Base-by-base conservation (phyloP, 64 coral and sea anemone genomes). In the Montipora foliosa region DNA sequence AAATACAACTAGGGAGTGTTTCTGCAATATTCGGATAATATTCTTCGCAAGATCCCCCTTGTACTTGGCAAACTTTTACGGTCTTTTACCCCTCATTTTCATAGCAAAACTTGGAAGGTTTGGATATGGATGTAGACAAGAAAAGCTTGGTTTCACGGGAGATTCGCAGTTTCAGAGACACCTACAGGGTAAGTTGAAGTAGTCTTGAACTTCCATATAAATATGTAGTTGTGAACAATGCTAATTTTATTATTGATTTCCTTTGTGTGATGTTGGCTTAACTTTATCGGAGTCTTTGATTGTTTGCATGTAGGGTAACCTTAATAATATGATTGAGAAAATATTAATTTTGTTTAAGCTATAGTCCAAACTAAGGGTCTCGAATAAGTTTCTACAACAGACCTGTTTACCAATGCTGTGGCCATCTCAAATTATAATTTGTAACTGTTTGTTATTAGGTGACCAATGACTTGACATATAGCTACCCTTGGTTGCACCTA, bases 121-220 rank as follows among this genome's bases (percentile, higher is more conserved):
- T 98, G 64, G 96, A 98, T 81, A 98, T 98, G 96, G 96, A 98
- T 44, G 83, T 89, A 61, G 87, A 66, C 52, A 98, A 98, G 66
- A 98, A 98, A 55, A 95, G 93, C 69, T 87, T 98, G 82, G 96
- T 98, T 3, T 98, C 96, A 51, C 89, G 94, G 61, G 96, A 98
- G 86, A 98, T 98, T 76, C 79, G 93, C 76, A 98, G 90, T 49
- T 98, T 98, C 14, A 93, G 96, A 90, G 96, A 98, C 80, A 67
- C 96, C 1, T 98, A 98, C 47, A 75, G 96, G 84, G 96, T 98
- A 77, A 76, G 96, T 93, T 79, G 21, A 74, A 48, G 21, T 71
- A 19, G 37, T 7, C 68, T 86, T 25, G 66, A 5, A 70, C 46
- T 86, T 82, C 0, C 37, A 37, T 37, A 37, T 37, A 37, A 37